Percentiles rank a stretch among this genome's conserved stretches.
Conservation (phyloP, 2,113 vertebrate genomes). For the Sander vitreus region DNA sequence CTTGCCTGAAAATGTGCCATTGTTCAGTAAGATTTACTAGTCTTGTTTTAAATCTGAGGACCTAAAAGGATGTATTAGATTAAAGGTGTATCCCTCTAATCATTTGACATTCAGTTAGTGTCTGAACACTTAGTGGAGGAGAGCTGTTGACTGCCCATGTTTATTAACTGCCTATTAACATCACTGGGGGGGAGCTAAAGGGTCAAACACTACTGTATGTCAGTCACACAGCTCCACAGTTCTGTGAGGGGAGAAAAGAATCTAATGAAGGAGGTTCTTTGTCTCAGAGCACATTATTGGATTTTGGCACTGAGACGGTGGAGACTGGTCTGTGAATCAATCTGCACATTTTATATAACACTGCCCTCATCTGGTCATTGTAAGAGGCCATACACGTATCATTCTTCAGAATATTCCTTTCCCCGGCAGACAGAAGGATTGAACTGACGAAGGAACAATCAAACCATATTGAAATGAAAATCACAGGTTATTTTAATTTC, state of each 20-base stretch:
- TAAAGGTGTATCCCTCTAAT: neutral
- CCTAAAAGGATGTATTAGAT: neutral
- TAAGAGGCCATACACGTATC: neutral
- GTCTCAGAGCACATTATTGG: neutral
- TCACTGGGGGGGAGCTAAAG: neutral
- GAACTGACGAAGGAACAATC: neutral
- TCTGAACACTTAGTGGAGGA: conserved; percentile 12
- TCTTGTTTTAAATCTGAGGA: neutral
- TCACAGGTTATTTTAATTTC: conserved; percentile 67
- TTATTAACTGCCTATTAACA: conserved; percentile 18
- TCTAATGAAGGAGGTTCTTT: neutral
- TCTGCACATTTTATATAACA: conserved; percentile 35
- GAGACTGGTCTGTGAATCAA: neutral
- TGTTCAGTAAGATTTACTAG: neutral
- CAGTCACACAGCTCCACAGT: neutral
- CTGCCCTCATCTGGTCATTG: conserved; percentile 61
- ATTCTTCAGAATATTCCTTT: neutral
- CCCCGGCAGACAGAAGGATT: neutral
- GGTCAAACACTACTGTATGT: neutral
- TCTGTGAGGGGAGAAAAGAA: neutral
- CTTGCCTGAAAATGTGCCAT: neutral
- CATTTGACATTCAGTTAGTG: conserved; percentile 24
- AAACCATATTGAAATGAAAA: conserved; percentile 41
- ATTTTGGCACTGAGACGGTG: neutral
- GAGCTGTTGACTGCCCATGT: conserved; percentile 2